Conservation (phyloP, 1,140 invertebrate genomes). For the Daktulosphaira vitifoliae region DNA sequence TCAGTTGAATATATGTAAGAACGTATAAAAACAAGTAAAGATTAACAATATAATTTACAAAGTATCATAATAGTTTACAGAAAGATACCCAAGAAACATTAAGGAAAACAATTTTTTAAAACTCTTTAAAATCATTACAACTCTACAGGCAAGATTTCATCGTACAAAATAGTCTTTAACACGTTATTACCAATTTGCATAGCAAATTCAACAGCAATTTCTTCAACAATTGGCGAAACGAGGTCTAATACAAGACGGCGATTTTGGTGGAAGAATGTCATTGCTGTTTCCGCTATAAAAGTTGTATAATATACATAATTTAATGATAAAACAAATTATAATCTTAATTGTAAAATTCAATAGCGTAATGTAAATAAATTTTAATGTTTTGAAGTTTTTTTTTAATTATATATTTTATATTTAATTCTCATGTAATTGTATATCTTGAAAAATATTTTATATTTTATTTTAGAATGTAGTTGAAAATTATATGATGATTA, state of each 20-base stretch:
- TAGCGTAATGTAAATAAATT: not conserved
- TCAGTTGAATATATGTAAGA: no score
- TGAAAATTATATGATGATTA: no score
- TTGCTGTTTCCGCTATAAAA: constrained; percentile 52
- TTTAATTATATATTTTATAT: no score
- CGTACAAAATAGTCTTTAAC: constrained; percentile 49
- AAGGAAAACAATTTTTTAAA: no score
- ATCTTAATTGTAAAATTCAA: not conserved
- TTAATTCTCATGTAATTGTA: no score
- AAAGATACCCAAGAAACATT: no score
- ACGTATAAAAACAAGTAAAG: no score
- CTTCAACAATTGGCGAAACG: constrained; percentile 60
- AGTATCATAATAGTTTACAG: no score
- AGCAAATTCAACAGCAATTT: constrained; percentile 52
- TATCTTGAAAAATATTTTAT: no score
- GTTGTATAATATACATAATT: not conserved
- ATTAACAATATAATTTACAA: no score
- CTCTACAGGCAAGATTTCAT: constrained; percentile 47
- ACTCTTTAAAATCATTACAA: not conserved
- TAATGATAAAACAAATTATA: not conserved
- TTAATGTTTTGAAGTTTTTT: not conserved
- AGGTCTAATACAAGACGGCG: constrained; percentile 58
- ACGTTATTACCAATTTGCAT: constrained; percentile 52
- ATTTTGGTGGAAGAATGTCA: constrained; percentile 60
- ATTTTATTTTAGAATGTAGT: no score